Evolutionary conservation across 2,113 vertebrate genomes (phyloP).

Genomic region (Paraplagusia blochii): DNA sequence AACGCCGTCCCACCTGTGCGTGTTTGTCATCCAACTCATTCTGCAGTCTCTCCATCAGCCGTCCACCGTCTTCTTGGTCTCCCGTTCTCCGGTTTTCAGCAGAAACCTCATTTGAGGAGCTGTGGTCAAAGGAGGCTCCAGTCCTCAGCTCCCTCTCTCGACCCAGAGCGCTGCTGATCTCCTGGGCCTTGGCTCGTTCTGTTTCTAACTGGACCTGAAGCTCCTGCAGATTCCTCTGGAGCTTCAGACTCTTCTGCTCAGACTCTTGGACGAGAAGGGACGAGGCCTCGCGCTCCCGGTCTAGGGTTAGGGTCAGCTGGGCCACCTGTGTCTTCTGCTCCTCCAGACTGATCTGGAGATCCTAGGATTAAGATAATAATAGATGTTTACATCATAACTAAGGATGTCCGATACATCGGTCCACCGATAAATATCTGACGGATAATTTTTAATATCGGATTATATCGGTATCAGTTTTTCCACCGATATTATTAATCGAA

Average conservation of each 20-base stretch:
- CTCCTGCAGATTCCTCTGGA: slow-evolving; percentile 77
- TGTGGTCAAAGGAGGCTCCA: slow-evolving; percentile 9
- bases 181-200: slow-evolving; percentile 77
- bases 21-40: slow-evolving; percentile 86
- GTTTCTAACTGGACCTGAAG: slow-evolving; percentile 89
- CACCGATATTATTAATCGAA: no score
- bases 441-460: no score
- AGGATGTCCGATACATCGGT: no score
- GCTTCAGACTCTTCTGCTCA: slow-evolving; percentile 75
- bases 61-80: slow-evolving; percentile 46
- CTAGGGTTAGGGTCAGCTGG: slow-evolving; percentile 78
- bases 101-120: slow-evolving; percentile 10
- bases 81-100: neutral
- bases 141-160: slow-evolving; percentile 78
- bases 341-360: slow-evolving; percentile 84
- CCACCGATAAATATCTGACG: no score
- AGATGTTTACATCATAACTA: no score
- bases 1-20: slow-evolving; percentile 63
- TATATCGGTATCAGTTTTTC: no score
- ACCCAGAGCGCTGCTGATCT: slow-evolving; percentile 81
- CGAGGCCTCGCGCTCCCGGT: slow-evolving; percentile 79
- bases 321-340: slow-evolving; percentile 76
- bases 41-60: slow-evolving; percentile 82
- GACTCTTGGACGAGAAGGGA: slow-evolving; percentile 78
- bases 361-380: slow-evolving; percentile 66